Percentiles rank a stretch among this genome's conserved stretches.
Conservation (phyloP, 2,888 invertebrate species). For the Ochlodes sylvanus region DNA sequence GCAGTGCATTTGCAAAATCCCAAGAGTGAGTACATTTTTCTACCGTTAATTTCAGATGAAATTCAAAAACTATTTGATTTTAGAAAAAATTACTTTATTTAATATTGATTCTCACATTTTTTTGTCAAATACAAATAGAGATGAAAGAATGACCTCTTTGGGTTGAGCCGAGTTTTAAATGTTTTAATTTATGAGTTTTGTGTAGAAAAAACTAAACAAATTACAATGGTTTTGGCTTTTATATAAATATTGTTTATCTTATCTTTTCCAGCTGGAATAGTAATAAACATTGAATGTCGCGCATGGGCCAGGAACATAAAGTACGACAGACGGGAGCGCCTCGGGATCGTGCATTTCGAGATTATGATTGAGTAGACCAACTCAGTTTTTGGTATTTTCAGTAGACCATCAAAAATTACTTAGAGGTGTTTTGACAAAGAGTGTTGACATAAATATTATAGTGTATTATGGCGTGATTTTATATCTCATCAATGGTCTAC, state of each 20-base stretch:
- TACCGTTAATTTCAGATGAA: no score
- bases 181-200: no score
- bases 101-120: no score
- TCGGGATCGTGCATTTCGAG: constrained; percentile 86
- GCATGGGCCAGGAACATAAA: constrained; percentile 95
- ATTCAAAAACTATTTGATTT: no score
- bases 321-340: constrained; percentile 88
- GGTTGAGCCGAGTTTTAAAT: no score
- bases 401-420: constrained; percentile 23
- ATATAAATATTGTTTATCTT: constrained; percentile 25
- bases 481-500: constrained; percentile 10
- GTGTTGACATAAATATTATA: no score
- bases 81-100: no score
- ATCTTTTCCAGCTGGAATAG: constrained; percentile 80
- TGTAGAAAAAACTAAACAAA: no score
- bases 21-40: constrained; percentile 86
- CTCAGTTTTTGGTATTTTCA: constrained; percentile 35
- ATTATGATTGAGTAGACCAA: constrained; percentile 79
- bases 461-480: not conserved
- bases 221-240: no score
- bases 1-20: constrained; percentile 93
- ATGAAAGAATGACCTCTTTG: no score
- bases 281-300: constrained; percentile 92
- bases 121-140: no score
- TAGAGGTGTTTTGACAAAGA: no score